These are phyloP conservation scores for Ophraella communa DNA, from an alignment of 2,888 invertebrate species.

Conservation along the genomic window DNA sequence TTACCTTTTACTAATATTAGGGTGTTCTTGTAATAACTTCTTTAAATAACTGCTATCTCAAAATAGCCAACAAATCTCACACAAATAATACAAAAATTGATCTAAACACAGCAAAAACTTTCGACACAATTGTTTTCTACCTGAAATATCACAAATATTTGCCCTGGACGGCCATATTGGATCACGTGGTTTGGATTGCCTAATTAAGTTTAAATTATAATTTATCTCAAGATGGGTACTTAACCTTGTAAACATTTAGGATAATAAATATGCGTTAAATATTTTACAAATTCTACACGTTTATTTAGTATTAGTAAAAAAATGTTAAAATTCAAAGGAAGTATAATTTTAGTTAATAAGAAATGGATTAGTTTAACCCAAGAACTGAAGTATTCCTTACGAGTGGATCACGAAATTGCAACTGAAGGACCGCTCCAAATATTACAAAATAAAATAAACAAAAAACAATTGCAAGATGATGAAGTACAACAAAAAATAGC, in stretches of 20 bases:
- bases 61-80: too few relatives aligned
- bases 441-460: conserved; percentile 66
- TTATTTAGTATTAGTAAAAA: not conserved
- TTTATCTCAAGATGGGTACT: conserved; percentile 4
- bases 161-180: too few relatives aligned
- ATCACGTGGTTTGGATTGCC: too few relatives aligned
- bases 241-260: not conserved
- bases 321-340: conserved; percentile 18
- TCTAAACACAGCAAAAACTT: too few relatives aligned
- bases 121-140: too few relatives aligned
- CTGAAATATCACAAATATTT: too few relatives aligned
- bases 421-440: conserved; percentile 48
- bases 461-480: conserved; percentile 71
- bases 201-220: not conserved
- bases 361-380: conserved; percentile 6
- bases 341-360: conserved; percentile 7
- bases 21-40: too few relatives aligned
- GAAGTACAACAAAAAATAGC: conserved; percentile 75
- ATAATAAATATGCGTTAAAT: not conserved
- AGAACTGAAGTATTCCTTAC: conserved; percentile 35
- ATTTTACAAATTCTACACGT: not conserved
- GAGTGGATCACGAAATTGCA: conserved; percentile 30
- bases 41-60: too few relatives aligned
- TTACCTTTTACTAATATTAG: too few relatives aligned
- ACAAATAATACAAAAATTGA: too few relatives aligned